Percentiles rank a stretch among this genome's conserved stretches.
Conservation (phyloP, 2,797 vertebrate species). For the Sebastes kiyomatsui region DNA sequence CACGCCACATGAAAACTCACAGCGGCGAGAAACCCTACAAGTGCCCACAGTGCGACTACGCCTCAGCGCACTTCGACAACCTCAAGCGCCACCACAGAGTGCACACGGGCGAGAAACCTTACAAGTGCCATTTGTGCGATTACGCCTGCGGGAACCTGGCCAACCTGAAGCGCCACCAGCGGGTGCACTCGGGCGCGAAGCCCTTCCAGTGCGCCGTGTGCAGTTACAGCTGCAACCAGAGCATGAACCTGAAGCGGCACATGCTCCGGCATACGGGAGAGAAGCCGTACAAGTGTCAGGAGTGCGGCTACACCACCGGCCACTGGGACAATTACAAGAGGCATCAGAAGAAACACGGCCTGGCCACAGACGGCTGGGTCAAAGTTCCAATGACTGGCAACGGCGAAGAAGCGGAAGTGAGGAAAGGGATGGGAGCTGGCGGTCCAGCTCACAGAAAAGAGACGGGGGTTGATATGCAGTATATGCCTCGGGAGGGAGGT, state of each 20-base stretch:
- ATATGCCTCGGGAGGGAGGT: slow-evolving; percentile 65
- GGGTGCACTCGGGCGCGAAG: slow-evolving; percentile 96
- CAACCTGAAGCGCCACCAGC: slow-evolving; percentile 96
- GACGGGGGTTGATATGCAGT: slow-evolving; percentile 69
- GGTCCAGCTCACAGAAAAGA: slow-evolving; percentile 64
- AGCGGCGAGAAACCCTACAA: slow-evolving; percentile 96
- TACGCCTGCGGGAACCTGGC: slow-evolving; percentile 98
- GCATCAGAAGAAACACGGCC: slow-evolving; percentile 96
- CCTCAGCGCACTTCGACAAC: slow-evolving; percentile 96
- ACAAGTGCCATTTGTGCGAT: slow-evolving; percentile 96
- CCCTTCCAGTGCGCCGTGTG: slow-evolving; percentile 95
- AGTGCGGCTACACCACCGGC: slow-evolving; percentile 95
- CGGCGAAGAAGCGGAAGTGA: slow-evolving; percentile 50
- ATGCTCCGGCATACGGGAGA: slow-evolving; percentile 97
- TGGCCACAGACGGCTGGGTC: slow-evolving; percentile 87
- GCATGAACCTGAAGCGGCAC: slow-evolving; percentile 99
- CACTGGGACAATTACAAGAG: slow-evolving; percentile 99
- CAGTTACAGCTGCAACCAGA: slow-evolving; percentile 98
- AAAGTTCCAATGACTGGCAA: slow-evolving; percentile 78
- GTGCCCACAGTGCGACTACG: slow-evolving; percentile 94
- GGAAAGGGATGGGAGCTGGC: slow-evolving; percentile 53
- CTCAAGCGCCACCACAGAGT: slow-evolving; percentile 96
- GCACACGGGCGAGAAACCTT: slow-evolving; percentile 96
- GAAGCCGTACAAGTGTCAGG: slow-evolving; percentile 94
- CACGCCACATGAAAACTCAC: slow-evolving; percentile 98